These are phyloP conservation scores for Phyllopteryx taeniolatus DNA, from an alignment of 2,113 vertebrate genomes.

Conservation along the genomic window DNA sequence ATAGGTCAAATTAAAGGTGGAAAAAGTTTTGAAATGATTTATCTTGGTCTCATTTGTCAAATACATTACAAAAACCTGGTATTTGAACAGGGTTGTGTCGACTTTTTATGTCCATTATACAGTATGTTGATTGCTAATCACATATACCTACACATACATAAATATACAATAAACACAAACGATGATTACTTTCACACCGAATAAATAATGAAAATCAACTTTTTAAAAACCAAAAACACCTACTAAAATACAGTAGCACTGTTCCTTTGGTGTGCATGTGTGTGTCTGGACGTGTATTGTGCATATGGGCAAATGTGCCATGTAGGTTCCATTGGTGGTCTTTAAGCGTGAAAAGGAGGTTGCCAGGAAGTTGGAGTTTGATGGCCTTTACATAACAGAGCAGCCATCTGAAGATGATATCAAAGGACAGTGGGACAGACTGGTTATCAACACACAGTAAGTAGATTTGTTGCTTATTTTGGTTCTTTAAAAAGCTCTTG, in stretches of 20 bases:
- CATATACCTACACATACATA: too few species aligned
- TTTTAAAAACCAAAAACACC: not conserved
- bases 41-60: too few species aligned
- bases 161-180: too few species aligned
- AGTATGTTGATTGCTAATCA: too few species aligned
- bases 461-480: conserved; percentile 44
- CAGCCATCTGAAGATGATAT: conserved; percentile 97
- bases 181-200: not conserved
- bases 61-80: too few species aligned
- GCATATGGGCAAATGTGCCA: conserved; percentile 9
- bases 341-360: conserved; percentile 97
- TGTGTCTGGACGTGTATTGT: conserved; percentile 6
- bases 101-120: too few species aligned
- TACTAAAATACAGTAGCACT: not conserved
- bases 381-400: conserved; percentile 94
- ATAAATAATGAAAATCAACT: not conserved
- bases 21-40: too few species aligned
- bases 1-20: too few species aligned
- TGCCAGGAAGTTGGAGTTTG: conserved; percentile 94
- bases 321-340: conserved; percentile 91
- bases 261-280: conserved; percentile 1
- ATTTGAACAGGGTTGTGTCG: too few species aligned
- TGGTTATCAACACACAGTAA: conserved; percentile 97
- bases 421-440: conserved; percentile 96
- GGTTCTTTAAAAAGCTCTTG: not conserved